Evolutionary conservation across 2,113 vertebrate species (phyloP).

Genomic region (Passer montanus): DNA sequence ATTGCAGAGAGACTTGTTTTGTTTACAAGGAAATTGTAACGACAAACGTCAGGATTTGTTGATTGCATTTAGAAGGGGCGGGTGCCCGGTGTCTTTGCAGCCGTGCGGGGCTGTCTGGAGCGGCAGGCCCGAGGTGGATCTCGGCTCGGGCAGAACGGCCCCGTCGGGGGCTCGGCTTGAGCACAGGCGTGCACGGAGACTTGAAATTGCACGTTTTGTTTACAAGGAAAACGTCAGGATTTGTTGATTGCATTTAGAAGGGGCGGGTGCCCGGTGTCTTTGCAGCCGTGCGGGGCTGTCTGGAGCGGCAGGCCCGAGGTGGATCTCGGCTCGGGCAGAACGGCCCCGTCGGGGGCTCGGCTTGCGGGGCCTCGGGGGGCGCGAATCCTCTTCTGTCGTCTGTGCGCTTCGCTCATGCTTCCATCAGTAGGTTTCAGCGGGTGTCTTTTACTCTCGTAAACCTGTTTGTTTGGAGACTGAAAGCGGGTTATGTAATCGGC

Average conservation of each 20-base stretch:
- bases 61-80: accelerated
- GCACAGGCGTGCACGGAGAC: accelerated
- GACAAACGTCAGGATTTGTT: accelerated
- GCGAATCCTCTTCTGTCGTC: accelerated
- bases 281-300: accelerated
- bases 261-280: accelerated
- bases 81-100: accelerated
- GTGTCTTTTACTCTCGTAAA: neutral
- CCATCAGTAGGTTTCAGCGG: neutral
- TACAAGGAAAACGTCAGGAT: accelerated
- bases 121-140: accelerated
- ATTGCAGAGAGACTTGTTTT: accelerated
- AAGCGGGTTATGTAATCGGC: neutral
- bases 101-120: accelerated
- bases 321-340: accelerated
- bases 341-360: accelerated
- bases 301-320: accelerated
- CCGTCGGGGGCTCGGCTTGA: accelerated
- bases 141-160: accelerated
- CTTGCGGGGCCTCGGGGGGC: too few relatives aligned
- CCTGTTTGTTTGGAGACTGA: neutral
- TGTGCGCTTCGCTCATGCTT: neutral
- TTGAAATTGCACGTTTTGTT: accelerated
- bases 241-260: accelerated
- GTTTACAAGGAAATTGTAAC: neutral